These are phyloP conservation scores for Mesembrinibis cayennensis DNA, from an alignment of 2,113 vertebrate species.

Conservation along the genomic window DNA sequence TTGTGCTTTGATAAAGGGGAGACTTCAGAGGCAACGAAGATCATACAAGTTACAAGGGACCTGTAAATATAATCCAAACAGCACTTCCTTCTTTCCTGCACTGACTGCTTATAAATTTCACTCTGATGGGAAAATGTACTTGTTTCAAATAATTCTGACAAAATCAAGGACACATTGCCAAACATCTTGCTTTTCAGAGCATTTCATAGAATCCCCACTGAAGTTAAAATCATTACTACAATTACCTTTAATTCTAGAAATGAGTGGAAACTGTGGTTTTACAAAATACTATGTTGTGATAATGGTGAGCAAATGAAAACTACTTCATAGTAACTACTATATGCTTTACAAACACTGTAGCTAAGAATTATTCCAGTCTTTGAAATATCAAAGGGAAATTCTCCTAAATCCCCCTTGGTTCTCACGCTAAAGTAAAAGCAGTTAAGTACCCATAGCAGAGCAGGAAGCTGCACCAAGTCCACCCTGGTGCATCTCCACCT, in stretches of 20 bases:
- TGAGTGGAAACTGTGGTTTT: neutral
- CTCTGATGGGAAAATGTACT: neutral
- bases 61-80: neutral
- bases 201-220: neutral
- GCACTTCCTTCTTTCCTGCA: neutral
- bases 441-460: neutral
- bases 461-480: neutral
- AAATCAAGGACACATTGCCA: neutral
- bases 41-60: neutral
- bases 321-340: neutral
- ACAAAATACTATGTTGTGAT: neutral
- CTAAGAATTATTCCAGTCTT: neutral
- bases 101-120: neutral
- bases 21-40: neutral
- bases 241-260: conserved; percentile 16
- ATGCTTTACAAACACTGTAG: neutral
- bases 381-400: neutral
- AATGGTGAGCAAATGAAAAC: neutral
- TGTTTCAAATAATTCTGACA: neutral
- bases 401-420: neutral
- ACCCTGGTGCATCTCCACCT: neutral
- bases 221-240: neutral
- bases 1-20: neutral
- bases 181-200: neutral
- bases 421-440: neutral